These are phyloP conservation scores for Polypedilum vanderplanki DNA, from an alignment of 1,140 invertebrate species.

Conservation along the genomic window DNA sequence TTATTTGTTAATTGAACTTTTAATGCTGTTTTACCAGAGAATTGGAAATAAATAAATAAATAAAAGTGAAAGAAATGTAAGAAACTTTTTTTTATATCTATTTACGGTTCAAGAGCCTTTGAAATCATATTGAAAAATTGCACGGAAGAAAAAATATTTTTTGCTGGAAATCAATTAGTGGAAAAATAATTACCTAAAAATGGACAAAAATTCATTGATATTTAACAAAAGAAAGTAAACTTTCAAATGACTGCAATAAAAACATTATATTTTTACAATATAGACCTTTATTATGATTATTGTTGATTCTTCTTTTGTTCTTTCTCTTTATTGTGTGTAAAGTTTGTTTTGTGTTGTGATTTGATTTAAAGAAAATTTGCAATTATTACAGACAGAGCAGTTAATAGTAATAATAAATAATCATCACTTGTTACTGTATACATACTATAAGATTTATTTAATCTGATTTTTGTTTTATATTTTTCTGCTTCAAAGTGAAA, in stretches of 20 bases:
- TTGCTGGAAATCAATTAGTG: neutral
- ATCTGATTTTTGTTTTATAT: too few relatives aligned
- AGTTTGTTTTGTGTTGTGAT: neutral
- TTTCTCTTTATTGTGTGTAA: neutral
- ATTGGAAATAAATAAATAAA: neutral
- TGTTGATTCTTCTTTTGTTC: neutral
- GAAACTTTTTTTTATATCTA: neutral
- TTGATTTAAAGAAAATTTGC: neutral
- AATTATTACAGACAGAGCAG: neutral
- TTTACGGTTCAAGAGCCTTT: neutral
- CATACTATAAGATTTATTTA: too few relatives aligned
- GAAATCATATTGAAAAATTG: neutral
- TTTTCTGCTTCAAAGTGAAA: too few relatives aligned
- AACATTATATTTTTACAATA: neutral
- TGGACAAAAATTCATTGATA: neutral
- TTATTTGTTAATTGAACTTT: slow-evolving; percentile 2
- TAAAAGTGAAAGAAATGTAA: neutral
- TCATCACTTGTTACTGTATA: too few relatives aligned
- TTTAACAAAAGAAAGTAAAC: neutral
- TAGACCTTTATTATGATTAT: neutral
- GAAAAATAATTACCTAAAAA: neutral
- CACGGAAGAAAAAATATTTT: neutral
- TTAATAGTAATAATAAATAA: neutral
- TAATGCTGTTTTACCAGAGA: too few relatives aligned
- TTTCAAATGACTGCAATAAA: neutral